Percentiles rank a stretch among this genome's conserved stretches.
phyloP scores from a whole-genome alignment of 2,888 invertebrate genomes.

The Plutella xylostella region DNA sequence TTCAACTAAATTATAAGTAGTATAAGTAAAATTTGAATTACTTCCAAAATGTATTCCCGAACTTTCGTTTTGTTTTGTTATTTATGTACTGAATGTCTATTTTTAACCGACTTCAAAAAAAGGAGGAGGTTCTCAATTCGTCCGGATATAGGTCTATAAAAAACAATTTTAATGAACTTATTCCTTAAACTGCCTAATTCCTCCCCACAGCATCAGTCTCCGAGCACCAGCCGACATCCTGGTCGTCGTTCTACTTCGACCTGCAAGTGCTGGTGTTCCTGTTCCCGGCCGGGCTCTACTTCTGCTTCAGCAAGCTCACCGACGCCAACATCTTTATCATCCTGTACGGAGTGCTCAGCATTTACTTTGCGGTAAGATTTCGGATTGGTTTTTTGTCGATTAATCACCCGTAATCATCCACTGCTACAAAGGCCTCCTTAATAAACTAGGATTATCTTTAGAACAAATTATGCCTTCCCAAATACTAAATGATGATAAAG shows the following conservation, averaged over 20 bases:
- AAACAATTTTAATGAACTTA: too few relatives aligned
- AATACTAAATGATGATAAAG: constrained; percentile 43
- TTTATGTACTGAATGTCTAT: too few relatives aligned
- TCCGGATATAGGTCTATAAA: too few relatives aligned
- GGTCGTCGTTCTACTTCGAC: constrained; percentile 99
- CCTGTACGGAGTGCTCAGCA: constrained; percentile 96
- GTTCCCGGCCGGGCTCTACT: constrained; percentile 96
- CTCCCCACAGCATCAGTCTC: constrained; percentile 80
- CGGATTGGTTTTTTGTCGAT: neutral
- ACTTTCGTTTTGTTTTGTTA: too few relatives aligned
- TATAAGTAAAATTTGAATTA: too few relatives aligned
- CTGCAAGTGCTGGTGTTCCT: constrained; percentile 95
- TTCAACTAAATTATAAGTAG: neutral
- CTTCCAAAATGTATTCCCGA: too few relatives aligned
- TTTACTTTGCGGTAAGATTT: constrained; percentile 92
- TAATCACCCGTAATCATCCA: neutral
- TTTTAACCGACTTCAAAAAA: too few relatives aligned
- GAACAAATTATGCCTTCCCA: neutral
- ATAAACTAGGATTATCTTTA: too few relatives aligned
- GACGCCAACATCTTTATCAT: constrained; percentile 98
- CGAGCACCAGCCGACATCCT: constrained; percentile 98
- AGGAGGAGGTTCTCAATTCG: too few relatives aligned
- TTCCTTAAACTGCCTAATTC: neutral
- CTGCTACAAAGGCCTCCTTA: too few relatives aligned
- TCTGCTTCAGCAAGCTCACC: constrained; percentile 93